Percentiles rank a stretch among this genome's conserved stretches.
Evolutionary conservation across 2,113 vertebrate species (phyloP).

Genomic region (Rhinopomastus cyanomelas): DNA sequence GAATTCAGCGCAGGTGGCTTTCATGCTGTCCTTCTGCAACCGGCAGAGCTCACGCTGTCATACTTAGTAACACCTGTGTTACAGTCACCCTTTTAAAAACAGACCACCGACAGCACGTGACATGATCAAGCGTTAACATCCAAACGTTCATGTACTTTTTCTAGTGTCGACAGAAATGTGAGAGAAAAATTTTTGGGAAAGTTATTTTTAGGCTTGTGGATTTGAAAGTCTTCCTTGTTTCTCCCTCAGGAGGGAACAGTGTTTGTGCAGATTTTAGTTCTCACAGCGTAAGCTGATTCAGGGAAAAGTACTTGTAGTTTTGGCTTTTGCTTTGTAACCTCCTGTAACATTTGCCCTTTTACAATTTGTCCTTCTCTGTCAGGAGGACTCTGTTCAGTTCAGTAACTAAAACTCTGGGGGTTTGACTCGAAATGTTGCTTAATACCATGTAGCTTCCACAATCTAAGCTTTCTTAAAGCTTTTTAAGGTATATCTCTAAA

Average conservation of each 20-base stretch:
- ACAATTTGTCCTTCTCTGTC: slow-evolving; percentile 2
- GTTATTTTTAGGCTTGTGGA: neutral
- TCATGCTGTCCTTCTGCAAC: neutral
- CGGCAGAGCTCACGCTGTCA: neutral
- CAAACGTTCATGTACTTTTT: neutral
- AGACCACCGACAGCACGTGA: neutral
- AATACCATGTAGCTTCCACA: neutral
- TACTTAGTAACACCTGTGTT: neutral
- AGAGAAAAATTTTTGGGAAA: neutral
- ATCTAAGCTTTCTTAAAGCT: neutral
- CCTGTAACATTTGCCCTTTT: slow-evolving; percentile 1
- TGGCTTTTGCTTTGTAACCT: neutral
- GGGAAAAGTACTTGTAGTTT: neutral
- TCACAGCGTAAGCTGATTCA: neutral
- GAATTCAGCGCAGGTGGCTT: neutral
- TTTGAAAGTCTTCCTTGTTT: neutral
- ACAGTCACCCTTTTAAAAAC: neutral
- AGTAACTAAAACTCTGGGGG: neutral
- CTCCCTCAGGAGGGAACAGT: neutral
- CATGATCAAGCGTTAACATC: neutral
- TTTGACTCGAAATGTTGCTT: neutral
- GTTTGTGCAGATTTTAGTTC: neutral
- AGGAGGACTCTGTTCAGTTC: neutral
- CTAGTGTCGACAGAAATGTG: neutral
- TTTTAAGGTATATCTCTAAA: neutral